Evolutionary conservation across 2,888 invertebrate species (phyloP).

Genomic region (Alsophila aescularia): DNA sequence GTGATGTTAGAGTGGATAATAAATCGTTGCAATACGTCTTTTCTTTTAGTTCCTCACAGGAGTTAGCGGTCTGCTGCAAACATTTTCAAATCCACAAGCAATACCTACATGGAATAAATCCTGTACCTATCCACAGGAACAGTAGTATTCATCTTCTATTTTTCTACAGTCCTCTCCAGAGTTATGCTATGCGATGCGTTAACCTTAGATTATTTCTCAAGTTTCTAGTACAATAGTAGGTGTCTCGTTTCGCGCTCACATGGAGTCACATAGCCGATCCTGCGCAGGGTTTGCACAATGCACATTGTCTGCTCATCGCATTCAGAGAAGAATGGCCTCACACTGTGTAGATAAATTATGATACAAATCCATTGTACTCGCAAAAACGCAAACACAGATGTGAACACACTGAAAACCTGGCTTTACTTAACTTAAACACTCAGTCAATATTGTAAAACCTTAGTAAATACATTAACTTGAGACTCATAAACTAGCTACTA

Average conservation of each 20-base stretch:
- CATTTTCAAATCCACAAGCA: no score
- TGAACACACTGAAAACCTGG: slow-evolving; percentile 33
- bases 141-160: no score
- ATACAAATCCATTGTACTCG: slow-evolving; percentile 64
- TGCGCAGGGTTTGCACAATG: slow-evolving; percentile 67
- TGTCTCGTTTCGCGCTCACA: slow-evolving; percentile 58
- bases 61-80: no score
- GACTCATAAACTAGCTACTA: no score
- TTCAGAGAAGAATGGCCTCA: slow-evolving; percentile 66
- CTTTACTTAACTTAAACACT: not conserved
- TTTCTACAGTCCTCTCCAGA: no score
- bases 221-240: slow-evolving; percentile 30
- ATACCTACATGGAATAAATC: no score
- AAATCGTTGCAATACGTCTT: no score
- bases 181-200: not conserved
- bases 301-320: slow-evolving; percentile 67
- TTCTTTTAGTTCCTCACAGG: no score
- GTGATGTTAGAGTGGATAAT: no score
- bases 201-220: not conserved
- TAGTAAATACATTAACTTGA: no score
- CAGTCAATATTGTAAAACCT: no score
- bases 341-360: slow-evolving; percentile 53
- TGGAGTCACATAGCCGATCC: slow-evolving; percentile 41
- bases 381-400: slow-evolving; percentile 55
- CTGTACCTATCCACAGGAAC: no score